A percentile compares a stretch with the other conserved stretches of the same genome.
Evolutionary conservation across 2,113 vertebrate genomes (phyloP).

Genomic region (Trematomus loennbergii): DNA sequence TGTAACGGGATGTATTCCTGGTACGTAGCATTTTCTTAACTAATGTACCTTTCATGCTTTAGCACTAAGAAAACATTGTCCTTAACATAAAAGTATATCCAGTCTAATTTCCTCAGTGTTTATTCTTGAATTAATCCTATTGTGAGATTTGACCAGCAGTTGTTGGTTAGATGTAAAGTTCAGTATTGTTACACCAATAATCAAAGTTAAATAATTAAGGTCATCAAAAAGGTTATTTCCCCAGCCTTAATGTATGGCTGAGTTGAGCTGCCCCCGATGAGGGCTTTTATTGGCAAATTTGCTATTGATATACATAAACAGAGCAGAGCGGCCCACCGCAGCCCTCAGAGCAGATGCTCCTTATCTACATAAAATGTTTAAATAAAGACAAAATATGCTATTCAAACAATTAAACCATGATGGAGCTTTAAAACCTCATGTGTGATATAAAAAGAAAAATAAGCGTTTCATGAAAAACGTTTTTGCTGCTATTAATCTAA

Average conservation of each 20-base stretch:
- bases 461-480: slow-evolving; percentile 54
- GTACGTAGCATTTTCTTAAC: background rate
- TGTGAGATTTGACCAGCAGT: background rate
- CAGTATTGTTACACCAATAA: background rate
- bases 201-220: slow-evolving; percentile 32
- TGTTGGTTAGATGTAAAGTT: slow-evolving; percentile 7
- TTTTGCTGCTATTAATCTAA: slow-evolving; percentile 51
- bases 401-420: slow-evolving; percentile 42
- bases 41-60: background rate
- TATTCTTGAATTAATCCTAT: background rate
- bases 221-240: slow-evolving; percentile 31
- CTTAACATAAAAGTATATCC: slow-evolving; percentile 1
- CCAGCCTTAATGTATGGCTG: slow-evolving; percentile 9
- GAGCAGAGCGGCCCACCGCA: slow-evolving; percentile 33
- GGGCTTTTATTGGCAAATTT: slow-evolving; percentile 39
- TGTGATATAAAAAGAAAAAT: slow-evolving; percentile 47
- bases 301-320: slow-evolving; percentile 53
- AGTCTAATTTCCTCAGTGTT: background rate
- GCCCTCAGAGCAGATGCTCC: slow-evolving; percentile 57
- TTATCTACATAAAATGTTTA: slow-evolving; percentile 55
- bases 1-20: background rate
- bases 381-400: slow-evolving; percentile 28
- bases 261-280: slow-evolving; percentile 15
- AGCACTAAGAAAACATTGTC: background rate
- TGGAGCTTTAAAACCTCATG: slow-evolving; percentile 45